Percentiles rank a stretch among this genome's conserved stretches.
phyloP scores from a whole-genome alignment of 92 coral and sea anemone genomes.

The Palythoa caribaeorum region DNA sequence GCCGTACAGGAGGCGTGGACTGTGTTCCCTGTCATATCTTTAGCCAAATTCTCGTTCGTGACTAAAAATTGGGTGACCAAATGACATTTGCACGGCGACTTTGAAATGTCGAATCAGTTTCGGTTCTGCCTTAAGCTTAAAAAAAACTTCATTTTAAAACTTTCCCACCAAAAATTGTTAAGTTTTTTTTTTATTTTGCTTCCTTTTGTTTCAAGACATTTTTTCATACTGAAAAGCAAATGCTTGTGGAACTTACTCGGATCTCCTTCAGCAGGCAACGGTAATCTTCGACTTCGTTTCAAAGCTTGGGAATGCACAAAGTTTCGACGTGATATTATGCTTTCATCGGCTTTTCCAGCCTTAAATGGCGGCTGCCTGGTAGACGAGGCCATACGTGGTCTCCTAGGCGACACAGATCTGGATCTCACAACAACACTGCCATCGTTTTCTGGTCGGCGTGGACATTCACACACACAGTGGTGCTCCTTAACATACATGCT shows the following conservation, averaged over 20 bases:
- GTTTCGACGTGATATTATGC: slow-evolving; percentile 90
- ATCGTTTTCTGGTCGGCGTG: slow-evolving; percentile 94
- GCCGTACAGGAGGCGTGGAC: too few relatives aligned
- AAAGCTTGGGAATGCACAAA: slow-evolving; percentile 62
- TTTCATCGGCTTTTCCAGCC: slow-evolving; percentile 94
- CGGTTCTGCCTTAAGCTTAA: too few relatives aligned
- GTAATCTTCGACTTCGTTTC: slow-evolving; percentile 61
- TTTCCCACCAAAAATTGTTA: too few relatives aligned
- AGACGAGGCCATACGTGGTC: slow-evolving; percentile 79
- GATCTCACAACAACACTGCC: slow-evolving; percentile 87
- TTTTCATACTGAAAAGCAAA: too few relatives aligned
- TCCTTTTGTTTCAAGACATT: too few relatives aligned
- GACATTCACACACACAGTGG: slow-evolving; percentile 98
- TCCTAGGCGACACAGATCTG: slow-evolving; percentile 89
- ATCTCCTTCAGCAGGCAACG: slow-evolving; percentile 88
- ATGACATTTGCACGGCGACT: too few relatives aligned
- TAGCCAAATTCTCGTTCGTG: too few relatives aligned
- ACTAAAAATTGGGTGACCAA: too few relatives aligned
- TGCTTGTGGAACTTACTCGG: slow-evolving; percentile 76
- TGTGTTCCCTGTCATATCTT: too few relatives aligned
- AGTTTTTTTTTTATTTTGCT: too few relatives aligned
- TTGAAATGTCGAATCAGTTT: too few relatives aligned
- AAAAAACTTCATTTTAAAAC: too few relatives aligned
- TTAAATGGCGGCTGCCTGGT: slow-evolving; percentile 87
- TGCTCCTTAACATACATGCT: slow-evolving; percentile 55